Conservation (phyloP, 2,888 invertebrate species). For the Onchidella celtica region DNA sequence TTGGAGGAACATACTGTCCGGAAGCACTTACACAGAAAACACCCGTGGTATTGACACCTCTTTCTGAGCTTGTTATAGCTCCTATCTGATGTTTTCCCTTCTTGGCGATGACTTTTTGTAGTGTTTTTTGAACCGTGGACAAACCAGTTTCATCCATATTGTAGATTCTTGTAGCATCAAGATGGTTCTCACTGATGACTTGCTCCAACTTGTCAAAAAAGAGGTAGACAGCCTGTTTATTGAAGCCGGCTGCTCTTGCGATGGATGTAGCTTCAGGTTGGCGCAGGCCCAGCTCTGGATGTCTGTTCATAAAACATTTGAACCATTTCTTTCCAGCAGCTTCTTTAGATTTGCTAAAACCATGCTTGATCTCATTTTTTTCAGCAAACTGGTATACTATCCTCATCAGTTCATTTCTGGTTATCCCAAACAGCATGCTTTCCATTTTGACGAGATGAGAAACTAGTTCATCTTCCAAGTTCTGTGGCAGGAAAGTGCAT, state of each 20-base stretch:
- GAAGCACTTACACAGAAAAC: not conserved
- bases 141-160: conserved; percentile 24
- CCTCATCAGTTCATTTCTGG: too few species aligned
- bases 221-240: conserved; percentile 13
- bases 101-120: conserved; percentile 1
- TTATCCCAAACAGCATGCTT: too few species aligned
- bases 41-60: not conserved
- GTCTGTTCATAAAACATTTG: conserved; percentile 20
- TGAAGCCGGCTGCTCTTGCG: conserved; percentile 22
- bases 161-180: not conserved
- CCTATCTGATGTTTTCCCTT: conserved; percentile 7
- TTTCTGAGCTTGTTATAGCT: not conserved
- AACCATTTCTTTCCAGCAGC: conserved; percentile 20
- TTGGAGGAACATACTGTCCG: not conserved
- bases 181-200: not conserved
- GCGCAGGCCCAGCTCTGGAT: conserved; percentile 9
- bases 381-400: too few species aligned
- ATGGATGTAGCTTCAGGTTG: conserved; percentile 31
- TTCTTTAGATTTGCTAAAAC: too few species aligned
- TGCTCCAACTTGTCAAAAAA: conserved; percentile 17
- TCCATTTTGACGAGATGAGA: too few species aligned
- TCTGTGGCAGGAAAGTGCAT: too few species aligned
- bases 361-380: too few species aligned
- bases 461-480: too few species aligned
- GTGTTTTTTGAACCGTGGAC: conserved; percentile 13